Percentiles rank a stretch among this genome's conserved stretches.
Evolutionary conservation across 2,888 invertebrate genomes (phyloP).

Genomic region (Apotomis betuletana): DNA sequence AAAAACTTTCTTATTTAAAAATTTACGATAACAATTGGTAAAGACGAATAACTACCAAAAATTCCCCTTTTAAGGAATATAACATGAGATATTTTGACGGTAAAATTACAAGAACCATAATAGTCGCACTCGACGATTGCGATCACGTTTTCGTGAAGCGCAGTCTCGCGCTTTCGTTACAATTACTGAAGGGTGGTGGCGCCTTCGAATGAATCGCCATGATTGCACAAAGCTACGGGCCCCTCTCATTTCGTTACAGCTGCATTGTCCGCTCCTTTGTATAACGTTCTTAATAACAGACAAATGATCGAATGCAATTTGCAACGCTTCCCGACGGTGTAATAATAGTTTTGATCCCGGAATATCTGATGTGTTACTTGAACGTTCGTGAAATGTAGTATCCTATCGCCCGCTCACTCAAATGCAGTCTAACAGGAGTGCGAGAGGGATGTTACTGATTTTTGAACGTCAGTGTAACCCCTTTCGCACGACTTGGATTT

Average conservation of each 20-base stretch:
- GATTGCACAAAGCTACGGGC: slow-evolving; percentile 80
- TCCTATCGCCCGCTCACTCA: too few relatives aligned
- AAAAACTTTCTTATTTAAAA: too few relatives aligned
- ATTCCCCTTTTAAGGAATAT: too few relatives aligned
- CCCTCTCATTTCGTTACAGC: slow-evolving; percentile 77
- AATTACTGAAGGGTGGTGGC: slow-evolving; percentile 62
- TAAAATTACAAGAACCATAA: slow-evolving; percentile 15
- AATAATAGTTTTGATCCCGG: slow-evolving; percentile 31
- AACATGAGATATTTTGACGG: background rate
- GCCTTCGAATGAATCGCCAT: slow-evolving; percentile 70
- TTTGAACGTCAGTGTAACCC: too few relatives aligned
- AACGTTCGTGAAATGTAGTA: too few relatives aligned
- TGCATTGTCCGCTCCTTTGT: slow-evolving; percentile 68
- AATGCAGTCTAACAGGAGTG: too few relatives aligned
- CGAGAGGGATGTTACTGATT: too few relatives aligned
- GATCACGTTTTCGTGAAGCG: slow-evolving; percentile 57
- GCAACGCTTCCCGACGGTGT: slow-evolving; percentile 30
- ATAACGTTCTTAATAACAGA: slow-evolving; percentile 68
- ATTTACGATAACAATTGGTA: too few relatives aligned
- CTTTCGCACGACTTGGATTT: background rate
- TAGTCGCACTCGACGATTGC: slow-evolving; percentile 46
- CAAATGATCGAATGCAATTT: slow-evolving; percentile 57
- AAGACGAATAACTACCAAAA: too few relatives aligned
- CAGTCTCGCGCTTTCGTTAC: slow-evolving; percentile 56
- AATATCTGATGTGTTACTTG: background rate